These are phyloP conservation scores for Leptobrachium ailaonicum DNA, from an alignment of 2,113 vertebrate genomes.

Conservation along the genomic window DNA sequence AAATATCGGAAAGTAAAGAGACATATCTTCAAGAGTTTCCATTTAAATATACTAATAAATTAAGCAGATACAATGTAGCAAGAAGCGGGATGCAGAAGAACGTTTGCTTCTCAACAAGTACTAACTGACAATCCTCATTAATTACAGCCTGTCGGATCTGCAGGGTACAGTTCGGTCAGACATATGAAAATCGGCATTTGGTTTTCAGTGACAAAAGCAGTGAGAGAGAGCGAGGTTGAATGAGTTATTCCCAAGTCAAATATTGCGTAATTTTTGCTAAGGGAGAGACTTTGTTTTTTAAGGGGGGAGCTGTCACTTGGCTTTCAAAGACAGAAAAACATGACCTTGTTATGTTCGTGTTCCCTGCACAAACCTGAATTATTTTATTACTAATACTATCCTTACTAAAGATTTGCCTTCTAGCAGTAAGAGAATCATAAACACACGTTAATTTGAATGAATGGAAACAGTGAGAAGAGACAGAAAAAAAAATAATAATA, in stretches of 20 bases:
- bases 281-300: too few species aligned
- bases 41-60: neutral
- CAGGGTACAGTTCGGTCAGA: slow-evolving; percentile 26
- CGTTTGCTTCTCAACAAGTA: neutral
- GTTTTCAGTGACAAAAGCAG: neutral
- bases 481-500: too few species aligned
- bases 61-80: neutral
- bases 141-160: slow-evolving; percentile 27
- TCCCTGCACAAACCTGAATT: too few species aligned
- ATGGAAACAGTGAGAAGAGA: too few species aligned
- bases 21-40: neutral
- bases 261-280: neutral
- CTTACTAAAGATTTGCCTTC: too few species aligned
- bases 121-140: slow-evolving; percentile 20
- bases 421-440: too few species aligned
- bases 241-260: neutral
- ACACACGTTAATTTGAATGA: too few species aligned
- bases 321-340: too few species aligned
- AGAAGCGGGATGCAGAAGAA: neutral
- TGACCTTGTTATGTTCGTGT: too few species aligned
- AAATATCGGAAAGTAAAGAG: too few species aligned
- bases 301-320: too few species aligned
- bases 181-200: neutral
- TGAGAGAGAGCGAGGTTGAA: neutral
- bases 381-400: too few species aligned